Conservation (phyloP, 1,140 invertebrate genomes). For the Linepithema humile region DNA sequence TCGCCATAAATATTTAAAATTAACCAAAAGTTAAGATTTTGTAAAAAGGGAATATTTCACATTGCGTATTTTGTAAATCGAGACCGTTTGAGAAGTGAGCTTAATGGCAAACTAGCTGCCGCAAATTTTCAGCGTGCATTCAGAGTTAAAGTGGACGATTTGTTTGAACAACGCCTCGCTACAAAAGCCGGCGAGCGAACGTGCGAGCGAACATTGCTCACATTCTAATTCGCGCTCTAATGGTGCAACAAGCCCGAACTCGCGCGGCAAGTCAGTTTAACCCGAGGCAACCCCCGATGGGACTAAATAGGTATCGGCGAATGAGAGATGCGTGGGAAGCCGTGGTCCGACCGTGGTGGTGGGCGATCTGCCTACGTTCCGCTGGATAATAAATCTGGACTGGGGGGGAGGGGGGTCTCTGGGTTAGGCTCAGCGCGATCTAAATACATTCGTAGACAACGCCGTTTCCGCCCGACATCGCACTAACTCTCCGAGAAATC, state of each 20-base stretch:
- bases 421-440: constrained; percentile 72
- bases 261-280: constrained; percentile 47
- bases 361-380: constrained; percentile 80
- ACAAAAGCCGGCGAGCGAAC: neutral
- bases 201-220: constrained; percentile 13
- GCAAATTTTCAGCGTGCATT: too few relatives aligned
- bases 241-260: constrained; percentile 50
- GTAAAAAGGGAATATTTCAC: too few relatives aligned
- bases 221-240: constrained; percentile 48
- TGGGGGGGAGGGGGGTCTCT: constrained; percentile 8
- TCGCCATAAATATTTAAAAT: neutral
- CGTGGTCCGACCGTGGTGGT: constrained; percentile 66
- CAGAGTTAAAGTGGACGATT: neutral
- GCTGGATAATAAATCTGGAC: constrained; percentile 80
- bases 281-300: constrained; percentile 69
- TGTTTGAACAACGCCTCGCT: neutral
- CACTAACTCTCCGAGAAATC: constrained; percentile 69
- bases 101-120: too few relatives aligned
- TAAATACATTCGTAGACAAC: constrained; percentile 77
- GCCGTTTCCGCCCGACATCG: constrained; percentile 72
- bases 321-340: constrained; percentile 81
- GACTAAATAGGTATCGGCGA: constrained; percentile 77
- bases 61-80: neutral
- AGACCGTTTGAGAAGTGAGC: too few relatives aligned
- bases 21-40: neutral